phyloP scores from a whole-genome alignment of 2,888 invertebrate species.

The Macrophya alboannulata region DNA sequence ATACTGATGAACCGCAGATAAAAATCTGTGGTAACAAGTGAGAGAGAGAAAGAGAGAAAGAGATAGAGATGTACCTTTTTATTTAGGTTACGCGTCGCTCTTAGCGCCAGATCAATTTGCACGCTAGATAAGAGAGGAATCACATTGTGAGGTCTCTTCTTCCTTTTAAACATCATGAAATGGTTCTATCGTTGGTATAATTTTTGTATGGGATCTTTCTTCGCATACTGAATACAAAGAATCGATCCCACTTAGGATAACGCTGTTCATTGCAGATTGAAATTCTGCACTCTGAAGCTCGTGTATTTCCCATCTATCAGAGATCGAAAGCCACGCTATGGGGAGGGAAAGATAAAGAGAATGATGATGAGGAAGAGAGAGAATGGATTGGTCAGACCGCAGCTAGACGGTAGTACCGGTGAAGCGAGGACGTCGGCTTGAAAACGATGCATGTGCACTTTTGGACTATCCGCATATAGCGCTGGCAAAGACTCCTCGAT shows the following conservation, averaged over 20 bases:
- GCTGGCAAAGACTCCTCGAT: conserved; percentile 71
- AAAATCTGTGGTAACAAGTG: conserved; percentile 39
- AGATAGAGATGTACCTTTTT: conserved; percentile 24
- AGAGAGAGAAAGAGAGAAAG: neutral
- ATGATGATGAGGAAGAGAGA: no score
- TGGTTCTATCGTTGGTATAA: neutral
- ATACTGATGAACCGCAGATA: conserved; percentile 54
- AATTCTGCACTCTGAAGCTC: neutral
- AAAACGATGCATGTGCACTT: conserved; percentile 61
- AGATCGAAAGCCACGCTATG: neutral
- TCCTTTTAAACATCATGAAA: neutral
- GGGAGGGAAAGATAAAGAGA: neutral
- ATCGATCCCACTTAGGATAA: conserved; percentile 11
- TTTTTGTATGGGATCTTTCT: neutral
- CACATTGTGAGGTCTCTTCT: neutral
- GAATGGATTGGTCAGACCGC: conserved; percentile 49
- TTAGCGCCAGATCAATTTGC: conserved; percentile 47
- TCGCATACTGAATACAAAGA: neutral
- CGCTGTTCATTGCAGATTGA: neutral
- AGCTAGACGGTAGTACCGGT: conserved; percentile 41
- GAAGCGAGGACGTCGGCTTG: conserved; percentile 34
- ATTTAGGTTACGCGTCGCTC: conserved; percentile 48
- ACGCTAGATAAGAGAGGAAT: conserved; percentile 28
- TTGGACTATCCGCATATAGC: conserved; percentile 69
- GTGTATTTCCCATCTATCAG: neutral